These are phyloP conservation scores for Brachymystax lenok DNA, from an alignment of 2,797 vertebrate genomes.

Conservation along the genomic window DNA sequence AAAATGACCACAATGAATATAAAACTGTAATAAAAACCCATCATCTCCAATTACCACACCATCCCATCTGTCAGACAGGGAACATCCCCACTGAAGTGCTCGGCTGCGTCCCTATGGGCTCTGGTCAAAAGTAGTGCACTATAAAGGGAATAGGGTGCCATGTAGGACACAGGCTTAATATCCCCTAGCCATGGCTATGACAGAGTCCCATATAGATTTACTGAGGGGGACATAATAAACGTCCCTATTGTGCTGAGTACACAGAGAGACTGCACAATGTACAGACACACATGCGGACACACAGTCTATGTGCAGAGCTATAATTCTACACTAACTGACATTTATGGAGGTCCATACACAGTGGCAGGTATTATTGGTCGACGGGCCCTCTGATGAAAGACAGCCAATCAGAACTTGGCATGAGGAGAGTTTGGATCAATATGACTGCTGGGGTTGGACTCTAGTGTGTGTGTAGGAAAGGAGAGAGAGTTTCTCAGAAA, in stretches of 20 bases:
- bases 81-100: background rate
- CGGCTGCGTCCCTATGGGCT: background rate
- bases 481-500: too few relatives aligned
- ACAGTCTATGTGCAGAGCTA: slow-evolving; percentile 9
- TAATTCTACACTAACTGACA: slow-evolving; percentile 63
- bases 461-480: slow-evolving; percentile 7
- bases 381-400: slow-evolving; percentile 52
- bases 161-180: background rate
- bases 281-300: background rate
- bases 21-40: slow-evolving; percentile 7
- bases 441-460: slow-evolving; percentile 48
- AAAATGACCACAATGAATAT: slow-evolving; percentile 56
- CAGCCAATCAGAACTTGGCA: slow-evolving; percentile 52
- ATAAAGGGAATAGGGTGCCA: background rate
- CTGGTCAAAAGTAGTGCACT: background rate
- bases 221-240: background rate
- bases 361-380: slow-evolving; percentile 43
- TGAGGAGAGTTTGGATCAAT: slow-evolving; percentile 57
- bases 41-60: background rate
- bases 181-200: background rate
- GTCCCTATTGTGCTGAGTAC: background rate
- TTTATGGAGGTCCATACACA: slow-evolving; percentile 48
- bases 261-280: background rate
- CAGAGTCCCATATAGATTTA: background rate
- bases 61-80: background rate